A percentile compares a stretch with the other conserved stretches of the same genome.
Evolutionary conservation across 2,797 vertebrate genomes (phyloP).

Genomic region (Ciconia nigra): DNA sequence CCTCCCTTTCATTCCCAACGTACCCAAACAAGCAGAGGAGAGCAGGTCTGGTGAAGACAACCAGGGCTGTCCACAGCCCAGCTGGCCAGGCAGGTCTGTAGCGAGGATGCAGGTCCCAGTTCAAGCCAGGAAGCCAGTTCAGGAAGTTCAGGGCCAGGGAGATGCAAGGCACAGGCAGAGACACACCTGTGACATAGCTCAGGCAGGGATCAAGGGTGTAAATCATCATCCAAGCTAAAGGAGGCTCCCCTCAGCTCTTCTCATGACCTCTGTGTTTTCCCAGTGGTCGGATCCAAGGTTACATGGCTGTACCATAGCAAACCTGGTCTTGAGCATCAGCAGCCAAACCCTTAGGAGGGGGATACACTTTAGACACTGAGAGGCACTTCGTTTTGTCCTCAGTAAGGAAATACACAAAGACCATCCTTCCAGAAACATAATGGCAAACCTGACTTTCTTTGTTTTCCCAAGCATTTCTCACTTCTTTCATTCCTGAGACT

Average conservation of each 20-base stretch:
- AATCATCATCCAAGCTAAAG: neutral
- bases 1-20: no score
- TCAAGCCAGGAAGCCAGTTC: neutral
- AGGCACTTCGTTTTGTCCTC: neutral
- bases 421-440: neutral
- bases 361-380: neutral
- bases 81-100: accelerated
- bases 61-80: accelerated
- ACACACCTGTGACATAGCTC: accelerated
- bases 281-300: neutral
- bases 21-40: neutral
- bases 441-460: neutral
- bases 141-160: neutral
- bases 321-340: neutral
- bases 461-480: neutral
- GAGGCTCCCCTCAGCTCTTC: neutral
- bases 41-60: neutral
- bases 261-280: neutral
- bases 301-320: accelerated
- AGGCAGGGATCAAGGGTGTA: neutral
- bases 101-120: neutral
- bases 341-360: neutral
- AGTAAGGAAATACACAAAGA: neutral
- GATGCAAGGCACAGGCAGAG: neutral
- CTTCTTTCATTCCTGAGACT: neutral